Conservation (phyloP, 2,113 vertebrate genomes). For the Cyprinus carpio region DNA sequence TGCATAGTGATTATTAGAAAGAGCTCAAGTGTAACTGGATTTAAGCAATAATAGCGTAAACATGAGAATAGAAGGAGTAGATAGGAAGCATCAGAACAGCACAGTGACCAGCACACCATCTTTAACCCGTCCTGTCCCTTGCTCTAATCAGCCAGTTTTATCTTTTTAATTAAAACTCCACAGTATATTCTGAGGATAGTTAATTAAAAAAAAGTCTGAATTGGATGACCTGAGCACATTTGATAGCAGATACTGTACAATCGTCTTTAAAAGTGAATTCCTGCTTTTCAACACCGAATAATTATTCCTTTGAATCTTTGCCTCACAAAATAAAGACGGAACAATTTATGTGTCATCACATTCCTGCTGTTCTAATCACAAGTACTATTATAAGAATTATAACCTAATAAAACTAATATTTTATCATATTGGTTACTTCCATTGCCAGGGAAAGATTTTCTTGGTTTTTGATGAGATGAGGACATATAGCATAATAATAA, state of each 20-base stretch:
- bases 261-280: not conserved
- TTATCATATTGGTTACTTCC: not conserved
- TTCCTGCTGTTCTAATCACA: not conserved
- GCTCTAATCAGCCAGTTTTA: conserved; percentile 6
- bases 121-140: not conserved
- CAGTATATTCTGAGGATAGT: not conserved
- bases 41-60: not conserved
- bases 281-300: not conserved
- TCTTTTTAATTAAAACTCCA: conserved; percentile 44
- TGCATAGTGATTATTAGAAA: not conserved
- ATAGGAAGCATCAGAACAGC: not conserved
- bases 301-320: conserved; percentile 10
- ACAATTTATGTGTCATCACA: not conserved
- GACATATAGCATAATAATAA: not conserved
- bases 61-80: not conserved
- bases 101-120: not conserved
- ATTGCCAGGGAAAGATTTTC: not conserved
- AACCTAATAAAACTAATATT: conserved; percentile 7
- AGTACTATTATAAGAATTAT: not conserved
- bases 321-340: not conserved
- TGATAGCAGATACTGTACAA: not conserved
- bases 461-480: not conserved
- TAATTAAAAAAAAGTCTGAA: conserved; percentile 30
- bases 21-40: not conserved
- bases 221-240: not conserved